phyloP scores from a whole-genome alignment of 1,140 invertebrate genomes.

The Arion vulgaris region DNA sequence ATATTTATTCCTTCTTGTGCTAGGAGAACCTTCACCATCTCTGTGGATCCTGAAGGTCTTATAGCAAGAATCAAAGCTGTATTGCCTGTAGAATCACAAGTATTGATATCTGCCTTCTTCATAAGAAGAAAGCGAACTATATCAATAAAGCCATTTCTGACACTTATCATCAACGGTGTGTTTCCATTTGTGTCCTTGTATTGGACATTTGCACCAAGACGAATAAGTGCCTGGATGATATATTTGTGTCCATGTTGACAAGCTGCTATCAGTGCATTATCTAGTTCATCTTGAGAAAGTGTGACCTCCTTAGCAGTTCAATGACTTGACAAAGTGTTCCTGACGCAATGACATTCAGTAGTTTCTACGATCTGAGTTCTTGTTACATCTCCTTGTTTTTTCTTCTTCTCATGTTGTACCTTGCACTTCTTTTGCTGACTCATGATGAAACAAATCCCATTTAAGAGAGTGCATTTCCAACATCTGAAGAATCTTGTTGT shows the following conservation, averaged over 20 bases:
- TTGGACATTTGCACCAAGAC: neutral
- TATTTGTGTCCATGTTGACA: neutral
- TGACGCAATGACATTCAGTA: no score
- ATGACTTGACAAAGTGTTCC: no score
- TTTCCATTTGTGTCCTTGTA: neutral
- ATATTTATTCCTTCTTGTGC: neutral
- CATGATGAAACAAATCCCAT: no score
- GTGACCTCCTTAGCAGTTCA: no score
- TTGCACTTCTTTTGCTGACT: no score
- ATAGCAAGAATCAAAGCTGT: neutral
- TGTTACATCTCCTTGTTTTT: no score
- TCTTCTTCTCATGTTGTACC: no score
- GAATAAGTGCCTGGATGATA: neutral
- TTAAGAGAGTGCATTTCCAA: no score
- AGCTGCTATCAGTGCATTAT: neutral
- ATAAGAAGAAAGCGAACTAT: neutral
- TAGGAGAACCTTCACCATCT: neutral
- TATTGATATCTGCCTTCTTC: neutral
- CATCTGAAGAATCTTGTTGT: no score
- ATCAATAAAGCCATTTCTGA: neutral
- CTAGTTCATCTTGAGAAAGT: neutral
- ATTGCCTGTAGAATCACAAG: neutral
- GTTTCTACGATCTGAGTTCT: no score
- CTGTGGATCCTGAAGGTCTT: neutral
- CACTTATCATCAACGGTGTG: neutral